These are phyloP conservation scores for Sorex fumeus DNA, from an alignment of 2,113 vertebrate genomes.

Conservation along the genomic window DNA sequence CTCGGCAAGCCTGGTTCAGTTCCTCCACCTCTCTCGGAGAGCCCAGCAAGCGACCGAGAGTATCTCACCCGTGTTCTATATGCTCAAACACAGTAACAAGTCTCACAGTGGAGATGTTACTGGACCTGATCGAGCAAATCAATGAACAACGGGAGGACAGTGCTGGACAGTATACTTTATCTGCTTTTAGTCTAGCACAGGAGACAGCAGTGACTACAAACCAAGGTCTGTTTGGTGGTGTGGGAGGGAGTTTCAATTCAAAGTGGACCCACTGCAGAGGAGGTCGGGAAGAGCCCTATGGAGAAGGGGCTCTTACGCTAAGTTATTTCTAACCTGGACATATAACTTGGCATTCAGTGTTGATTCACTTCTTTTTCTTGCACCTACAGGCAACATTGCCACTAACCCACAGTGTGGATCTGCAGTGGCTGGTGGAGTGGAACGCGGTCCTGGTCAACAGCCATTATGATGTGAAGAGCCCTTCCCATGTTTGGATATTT, in stretches of 20 bases:
- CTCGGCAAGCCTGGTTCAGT: too few species aligned
- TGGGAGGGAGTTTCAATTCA: not conserved
- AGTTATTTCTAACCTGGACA: not conserved
- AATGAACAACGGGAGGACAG: too few species aligned
- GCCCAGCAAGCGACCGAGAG: too few species aligned
- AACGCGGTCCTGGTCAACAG: conserved; percentile 97
- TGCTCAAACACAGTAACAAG: too few species aligned
- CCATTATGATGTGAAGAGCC: conserved; percentile 98
- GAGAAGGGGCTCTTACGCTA: not conserved
- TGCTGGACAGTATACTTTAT: too few species aligned
- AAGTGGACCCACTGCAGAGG: not conserved
- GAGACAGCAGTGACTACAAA: not conserved
- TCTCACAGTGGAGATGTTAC: too few species aligned
- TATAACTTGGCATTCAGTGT: rapidly evolving
- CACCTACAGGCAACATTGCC: conserved; percentile 92
- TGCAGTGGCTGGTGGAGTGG: conserved; percentile 99
- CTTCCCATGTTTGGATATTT: conserved; percentile 99
- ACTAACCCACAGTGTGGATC: conserved; percentile 95
- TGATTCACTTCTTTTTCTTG: conserved; percentile 29
- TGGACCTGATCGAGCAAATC: too few species aligned
- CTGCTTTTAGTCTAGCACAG: not conserved
- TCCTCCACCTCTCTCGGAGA: too few species aligned
- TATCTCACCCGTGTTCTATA: too few species aligned
- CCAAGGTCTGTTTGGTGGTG: rapidly evolving
- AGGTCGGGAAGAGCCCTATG: not conserved